Evolutionary conservation across 2,797 vertebrate species (phyloP).

Genomic region (Macropodus opercularis): DNA sequence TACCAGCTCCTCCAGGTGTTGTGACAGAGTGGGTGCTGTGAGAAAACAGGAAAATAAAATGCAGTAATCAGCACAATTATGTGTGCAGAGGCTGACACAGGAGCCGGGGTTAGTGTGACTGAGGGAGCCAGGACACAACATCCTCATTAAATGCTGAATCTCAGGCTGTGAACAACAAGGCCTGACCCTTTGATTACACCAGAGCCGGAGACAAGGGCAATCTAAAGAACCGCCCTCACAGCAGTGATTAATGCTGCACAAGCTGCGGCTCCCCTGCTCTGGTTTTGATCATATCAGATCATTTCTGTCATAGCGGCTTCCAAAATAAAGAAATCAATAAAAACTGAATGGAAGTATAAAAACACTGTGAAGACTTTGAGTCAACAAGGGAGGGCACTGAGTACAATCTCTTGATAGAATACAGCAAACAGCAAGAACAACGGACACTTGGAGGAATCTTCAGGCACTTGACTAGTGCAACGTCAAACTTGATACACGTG

Average conservation of each 20-base stretch:
- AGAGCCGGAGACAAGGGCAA: constrained; percentile 53
- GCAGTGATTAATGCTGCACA: constrained; percentile 50
- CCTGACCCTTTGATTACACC: constrained; percentile 63
- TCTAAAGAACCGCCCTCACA: constrained; percentile 39
- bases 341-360: constrained; percentile 38
- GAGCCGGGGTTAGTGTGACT: constrained; percentile 22
- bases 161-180: constrained; percentile 44
- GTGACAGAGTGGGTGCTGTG: constrained; percentile 1
- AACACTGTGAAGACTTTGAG: constrained; percentile 17
- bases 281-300: constrained; percentile 43
- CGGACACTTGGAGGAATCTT: constrained; percentile 15
- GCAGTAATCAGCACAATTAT: constrained; percentile 13
- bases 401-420: constrained; percentile 11
- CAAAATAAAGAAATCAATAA: constrained; percentile 58
- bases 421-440: constrained; percentile 11
- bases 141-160: constrained; percentile 59
- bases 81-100: constrained; percentile 24
- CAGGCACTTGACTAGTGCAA: background rate
- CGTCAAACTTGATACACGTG: constrained; percentile 1
- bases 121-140: constrained; percentile 34
- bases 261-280: constrained; percentile 21
- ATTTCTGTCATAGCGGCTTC: constrained; percentile 43
- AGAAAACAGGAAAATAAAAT: constrained; percentile 32
- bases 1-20: constrained; percentile 2
- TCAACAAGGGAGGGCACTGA: constrained; percentile 12